phyloP scores from a whole-genome alignment of 2,888 invertebrate species.

The Chrysomela aeneicollis region DNA sequence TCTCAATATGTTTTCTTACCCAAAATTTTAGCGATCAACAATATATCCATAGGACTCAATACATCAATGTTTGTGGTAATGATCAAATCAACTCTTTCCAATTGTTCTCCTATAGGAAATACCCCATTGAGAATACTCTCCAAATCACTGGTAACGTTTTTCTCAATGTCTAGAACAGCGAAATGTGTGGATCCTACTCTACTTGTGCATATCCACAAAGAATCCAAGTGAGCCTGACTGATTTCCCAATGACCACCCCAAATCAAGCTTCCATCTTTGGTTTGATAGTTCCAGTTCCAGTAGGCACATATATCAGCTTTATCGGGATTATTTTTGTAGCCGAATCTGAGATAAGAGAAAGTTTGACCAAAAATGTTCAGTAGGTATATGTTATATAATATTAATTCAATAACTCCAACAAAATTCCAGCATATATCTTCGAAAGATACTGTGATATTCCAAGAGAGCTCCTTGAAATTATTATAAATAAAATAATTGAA shows the following conservation, averaged over 20 bases:
- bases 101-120: constrained; percentile 19
- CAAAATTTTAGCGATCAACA: constrained; percentile 45
- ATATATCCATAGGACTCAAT: constrained; percentile 44
- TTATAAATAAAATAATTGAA: too few relatives aligned
- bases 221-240: not conserved
- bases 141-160: constrained; percentile 30
- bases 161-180: constrained; percentile 17
- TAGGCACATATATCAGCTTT: constrained; percentile 27
- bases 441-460: too few relatives aligned
- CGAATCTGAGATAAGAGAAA: constrained; percentile 16
- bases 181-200: constrained; percentile 20
- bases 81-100: constrained; percentile 24
- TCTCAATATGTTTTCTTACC: constrained; percentile 22
- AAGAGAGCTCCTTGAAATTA: too few relatives aligned
- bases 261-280: constrained; percentile 3
- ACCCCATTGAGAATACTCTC: constrained; percentile 26
- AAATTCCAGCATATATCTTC: too few relatives aligned
- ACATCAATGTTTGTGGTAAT: constrained; percentile 1
- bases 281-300: constrained; percentile 24
- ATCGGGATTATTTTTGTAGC: constrained; percentile 15
- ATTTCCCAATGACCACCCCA: constrained; percentile 22
- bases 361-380: too few relatives aligned
- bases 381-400: too few relatives aligned
- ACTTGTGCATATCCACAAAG: constrained; percentile 11
- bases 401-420: too few relatives aligned